Conservation (phyloP, 2,888 invertebrate genomes). For the Cordilura impudica region DNA sequence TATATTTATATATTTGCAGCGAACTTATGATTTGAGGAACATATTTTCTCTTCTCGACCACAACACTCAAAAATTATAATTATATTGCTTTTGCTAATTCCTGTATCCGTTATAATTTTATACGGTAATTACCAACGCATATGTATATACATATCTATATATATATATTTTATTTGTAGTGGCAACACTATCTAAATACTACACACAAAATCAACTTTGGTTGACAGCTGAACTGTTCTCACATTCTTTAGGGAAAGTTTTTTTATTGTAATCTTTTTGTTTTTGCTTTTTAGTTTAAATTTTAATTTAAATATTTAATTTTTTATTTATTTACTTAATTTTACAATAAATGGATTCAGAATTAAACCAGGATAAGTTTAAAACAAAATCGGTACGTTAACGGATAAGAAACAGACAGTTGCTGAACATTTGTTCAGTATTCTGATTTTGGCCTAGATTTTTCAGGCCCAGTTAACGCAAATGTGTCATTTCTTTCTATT, state of each 20-base stretch:
- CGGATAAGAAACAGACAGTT: background rate
- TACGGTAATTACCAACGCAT: no score
- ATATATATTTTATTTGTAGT: no score
- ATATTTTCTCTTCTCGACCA: no score
- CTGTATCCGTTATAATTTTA: no score
- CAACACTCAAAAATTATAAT: no score
- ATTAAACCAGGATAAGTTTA: background rate
- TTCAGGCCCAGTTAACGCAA: background rate
- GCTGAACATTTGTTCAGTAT: background rate
- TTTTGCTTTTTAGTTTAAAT: constrained; percentile 10
- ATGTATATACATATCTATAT: no score
- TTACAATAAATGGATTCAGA: constrained; percentile 23
- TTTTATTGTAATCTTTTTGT: background rate
- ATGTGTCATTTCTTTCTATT: background rate
- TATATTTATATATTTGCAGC: no score
- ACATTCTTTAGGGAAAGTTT: background rate
- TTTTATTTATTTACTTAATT: background rate
- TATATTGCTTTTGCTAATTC: no score
- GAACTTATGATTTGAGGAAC: no score
- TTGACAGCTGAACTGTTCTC: background rate
- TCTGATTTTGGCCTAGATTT: background rate
- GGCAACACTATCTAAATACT: background rate
- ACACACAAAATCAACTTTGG: background rate
- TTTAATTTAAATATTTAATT: background rate
- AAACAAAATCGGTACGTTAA: constrained; percentile 1